phyloP scores from a whole-genome alignment of 2,113 vertebrate genomes.

The Lepisosteus oculatus region DNA sequence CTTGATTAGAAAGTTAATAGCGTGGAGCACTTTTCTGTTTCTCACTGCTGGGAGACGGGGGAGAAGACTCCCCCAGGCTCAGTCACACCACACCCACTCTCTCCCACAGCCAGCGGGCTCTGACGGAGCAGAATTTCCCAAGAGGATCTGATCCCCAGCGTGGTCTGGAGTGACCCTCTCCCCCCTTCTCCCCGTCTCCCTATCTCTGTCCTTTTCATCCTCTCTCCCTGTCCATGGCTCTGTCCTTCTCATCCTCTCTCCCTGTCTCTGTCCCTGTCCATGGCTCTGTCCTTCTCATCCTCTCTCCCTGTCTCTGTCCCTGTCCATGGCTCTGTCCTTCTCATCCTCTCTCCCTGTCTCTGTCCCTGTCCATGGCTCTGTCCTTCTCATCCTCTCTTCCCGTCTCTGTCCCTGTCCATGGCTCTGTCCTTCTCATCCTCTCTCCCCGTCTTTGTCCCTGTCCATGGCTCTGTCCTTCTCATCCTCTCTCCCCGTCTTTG shows the following conservation, averaged over 20 bases:
- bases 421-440: neutral
- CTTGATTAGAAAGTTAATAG: too few relatives aligned
- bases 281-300: neutral
- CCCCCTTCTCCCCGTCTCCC: neutral
- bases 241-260: neutral
- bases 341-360: neutral
- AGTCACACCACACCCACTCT: neutral
- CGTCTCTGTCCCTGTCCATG: neutral
- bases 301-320: neutral
- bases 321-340: neutral
- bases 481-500: too few relatives aligned
- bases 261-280: neutral
- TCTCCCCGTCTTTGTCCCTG: neutral
- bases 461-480: too few relatives aligned
- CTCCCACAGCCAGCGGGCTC: too few relatives aligned
- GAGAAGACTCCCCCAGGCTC: conserved; percentile 8
- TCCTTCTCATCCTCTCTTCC: neutral
- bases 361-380: neutral
- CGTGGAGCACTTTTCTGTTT: too few relatives aligned
- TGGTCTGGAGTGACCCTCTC: neutral
- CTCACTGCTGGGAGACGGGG: too few relatives aligned
- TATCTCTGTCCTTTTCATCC: neutral
- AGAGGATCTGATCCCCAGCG: too few relatives aligned
- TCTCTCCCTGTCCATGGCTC: neutral
- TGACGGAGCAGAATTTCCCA: too few relatives aligned